These are phyloP conservation scores for Synanthedon formicaeformis DNA, from an alignment of 2,888 invertebrate genomes.

Conservation along the genomic window DNA sequence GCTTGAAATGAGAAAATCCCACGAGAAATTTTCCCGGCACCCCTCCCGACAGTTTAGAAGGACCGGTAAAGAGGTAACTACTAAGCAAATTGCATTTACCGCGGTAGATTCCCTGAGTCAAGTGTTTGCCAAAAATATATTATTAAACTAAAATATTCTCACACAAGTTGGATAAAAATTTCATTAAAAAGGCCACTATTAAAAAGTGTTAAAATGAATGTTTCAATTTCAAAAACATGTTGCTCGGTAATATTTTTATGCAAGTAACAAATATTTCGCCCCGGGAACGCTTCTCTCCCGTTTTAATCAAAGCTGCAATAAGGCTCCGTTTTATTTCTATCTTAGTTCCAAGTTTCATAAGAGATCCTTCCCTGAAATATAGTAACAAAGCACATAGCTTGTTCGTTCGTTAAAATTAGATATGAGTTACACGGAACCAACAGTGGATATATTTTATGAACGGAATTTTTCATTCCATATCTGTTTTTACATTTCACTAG, in stretches of 20 bases:
- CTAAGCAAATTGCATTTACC: conserved; percentile 54
- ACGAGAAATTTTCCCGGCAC: conserved; percentile 30
- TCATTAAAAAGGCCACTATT: conserved; percentile 6
- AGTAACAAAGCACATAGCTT: conserved; percentile 26
- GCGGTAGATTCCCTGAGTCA: conserved; percentile 27
- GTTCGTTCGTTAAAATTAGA: conserved; percentile 25
- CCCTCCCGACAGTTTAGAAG: conserved; percentile 19
- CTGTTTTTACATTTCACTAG: neutral
- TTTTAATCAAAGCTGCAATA: conserved; percentile 45
- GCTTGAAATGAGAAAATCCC: conserved; percentile 56
- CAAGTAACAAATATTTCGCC: conserved; percentile 18
- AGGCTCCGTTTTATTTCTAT: conserved; percentile 28
- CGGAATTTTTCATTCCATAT: neutral
- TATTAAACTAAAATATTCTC: neutral
- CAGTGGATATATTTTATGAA: neutral
- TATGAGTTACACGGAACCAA: conserved; percentile 11
- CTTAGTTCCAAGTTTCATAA: conserved; percentile 32
- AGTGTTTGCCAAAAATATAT: conserved; percentile 22
- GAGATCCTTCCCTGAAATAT: conserved; percentile 29
- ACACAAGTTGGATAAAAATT: conserved; percentile 5
- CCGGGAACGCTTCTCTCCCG: conserved; percentile 1
- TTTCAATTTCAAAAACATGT: conserved; percentile 3
- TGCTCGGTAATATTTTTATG: conserved; percentile 20
- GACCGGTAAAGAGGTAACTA: conserved; percentile 46
- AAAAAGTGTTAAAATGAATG: conserved; percentile 1